Evolutionary conservation across 2,797 vertebrate genomes (phyloP), one percentile per base, ranked within the genome.

Genomic region (Rhabdophis nuchalis): DNA sequence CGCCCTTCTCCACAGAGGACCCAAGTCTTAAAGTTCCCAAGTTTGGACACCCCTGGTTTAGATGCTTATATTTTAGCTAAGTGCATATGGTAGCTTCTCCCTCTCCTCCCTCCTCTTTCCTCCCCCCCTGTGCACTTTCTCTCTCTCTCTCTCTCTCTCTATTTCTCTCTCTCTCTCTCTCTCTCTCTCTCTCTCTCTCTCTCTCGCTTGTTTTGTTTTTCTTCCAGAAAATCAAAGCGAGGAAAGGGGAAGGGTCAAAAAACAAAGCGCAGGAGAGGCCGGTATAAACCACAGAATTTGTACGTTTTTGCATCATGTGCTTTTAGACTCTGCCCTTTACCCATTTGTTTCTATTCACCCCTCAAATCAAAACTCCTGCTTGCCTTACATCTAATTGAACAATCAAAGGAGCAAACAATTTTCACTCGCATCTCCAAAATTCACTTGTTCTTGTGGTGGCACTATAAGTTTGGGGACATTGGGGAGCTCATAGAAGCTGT

Each of bases 181-280:
- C 91, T 95, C 94, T 92, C 93, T 94, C 94, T 95, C 94, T 96
- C 93, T 95, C 89, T 96, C 92, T 96, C 93, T 96, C 94, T 95
- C 93, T 96, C 90, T 91, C 95, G 93, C 96, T 95, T 94, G 91
- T 98, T 97, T 97, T 98, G 88, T 97, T 97, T 98, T 98, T 98
- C 96, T 98, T 99, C 97, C 99, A 99, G 99, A 99, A 99, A 98
- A 98, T 97, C 98, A 98, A 97, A 98, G 97, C 98, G 98, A 98
- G 98, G 98, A 98, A 99, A 98, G 98, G 98, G 98, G 95, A 99
- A 99, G 98, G 98, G 98, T 98, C 98, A 98, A 98, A 99, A 99
- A 98, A 98, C 98, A 99, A 99, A 99, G 98, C 98, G 98, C 99
- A 99, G 99, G 98, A 99, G 99, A 99, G 98, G 98, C 98, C 98